Evolutionary conservation across 2,888 invertebrate species (phyloP), one percentile per base, ranked within the genome.

Genomic region (Latheticus oryzae): DNA sequence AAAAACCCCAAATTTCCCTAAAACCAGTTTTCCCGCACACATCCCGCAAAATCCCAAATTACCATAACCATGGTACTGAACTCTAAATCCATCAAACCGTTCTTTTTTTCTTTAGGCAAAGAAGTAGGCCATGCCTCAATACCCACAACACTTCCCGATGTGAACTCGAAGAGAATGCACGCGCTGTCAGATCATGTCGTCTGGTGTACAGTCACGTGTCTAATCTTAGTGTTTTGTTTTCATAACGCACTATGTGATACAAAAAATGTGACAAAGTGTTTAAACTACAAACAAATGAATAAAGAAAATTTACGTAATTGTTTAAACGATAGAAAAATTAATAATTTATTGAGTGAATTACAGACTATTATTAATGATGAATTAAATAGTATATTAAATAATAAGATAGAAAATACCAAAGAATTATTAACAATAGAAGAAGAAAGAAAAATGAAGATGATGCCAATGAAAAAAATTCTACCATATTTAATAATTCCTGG

Each of bases 401-500:
- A 24, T 7, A 12, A 32, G 3, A 13, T 17, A 2, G 16, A 53
- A n/a, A n/a, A 21, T 4, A 19, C 45, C 30, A 45, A 53, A 43
- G 28, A 51, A 7, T n/a, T n/a, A n/a, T n/a, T n/a, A n/a, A 23
- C 5, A 7, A 9, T 1, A 5, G 16, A 9, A 9, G 33, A 30
- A 12, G 64, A 62, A 35, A 30, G 54, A 1, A 62, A 53, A 33
- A 58, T 60, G 58, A 60, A 54, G 19, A n/a, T n/a, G n/a, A 58
- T 58, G 30, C 42, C 47, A 24, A 55, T 50, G 48, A 23, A 45
- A 7, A 57, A 45, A 1, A 35, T 61, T 19, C 17, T 86, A 30
- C 87, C 87, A 0, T 79, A 84, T 17, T 67, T 88, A 42, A 68
- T 87, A 11, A 72, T 87, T 59, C 88, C 88, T 0, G 86, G 85